These are phyloP conservation scores for Globodera ellingtonae DNA, from an alignment of 1,140 invertebrate genomes.

Conservation along the genomic window DNA sequence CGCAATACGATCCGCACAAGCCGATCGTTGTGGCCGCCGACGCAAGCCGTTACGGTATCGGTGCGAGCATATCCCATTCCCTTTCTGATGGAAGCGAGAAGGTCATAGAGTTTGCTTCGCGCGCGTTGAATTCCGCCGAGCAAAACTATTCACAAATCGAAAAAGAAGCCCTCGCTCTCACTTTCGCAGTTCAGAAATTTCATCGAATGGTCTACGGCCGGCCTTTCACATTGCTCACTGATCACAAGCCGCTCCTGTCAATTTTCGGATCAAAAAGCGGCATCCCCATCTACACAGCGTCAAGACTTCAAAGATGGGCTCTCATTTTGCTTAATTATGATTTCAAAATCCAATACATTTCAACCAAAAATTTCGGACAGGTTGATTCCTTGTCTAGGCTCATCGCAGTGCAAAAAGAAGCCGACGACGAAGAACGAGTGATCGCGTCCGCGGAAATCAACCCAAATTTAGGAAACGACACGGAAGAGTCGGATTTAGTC, in stretches of 20 bases:
- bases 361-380: slow-evolving; percentile 39
- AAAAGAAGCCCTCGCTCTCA: not conserved
- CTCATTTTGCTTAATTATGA: too few relatives aligned
- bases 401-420: slow-evolving; percentile 11
- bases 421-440: slow-evolving; percentile 7
- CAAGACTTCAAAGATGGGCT: too few relatives aligned
- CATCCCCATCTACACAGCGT: too few relatives aligned
- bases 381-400: slow-evolving; percentile 30
- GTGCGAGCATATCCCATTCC: slow-evolving; percentile 67
- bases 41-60: slow-evolving; percentile 66
- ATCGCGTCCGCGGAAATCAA: not conserved
- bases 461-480: too few relatives aligned
- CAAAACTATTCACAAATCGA: slow-evolving; percentile 62
- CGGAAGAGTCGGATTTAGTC: too few relatives aligned
- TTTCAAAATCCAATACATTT: too few relatives aligned
- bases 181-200: not conserved
- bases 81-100: slow-evolving; percentile 64
- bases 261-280: slow-evolving; percentile 25
- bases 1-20: slow-evolving; percentile 47
- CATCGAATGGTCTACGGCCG: slow-evolving; percentile 68
- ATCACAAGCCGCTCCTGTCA: slow-evolving; percentile 13
- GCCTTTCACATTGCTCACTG: slow-evolving; percentile 60
- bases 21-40: slow-evolving; percentile 53
- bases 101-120: slow-evolving; percentile 66
- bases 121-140: slow-evolving; percentile 7